Evolutionary conservation across 2,113 vertebrate species (phyloP), one percentile per base, ranked within the genome.

Genomic region (Micronisus gabar): DNA sequence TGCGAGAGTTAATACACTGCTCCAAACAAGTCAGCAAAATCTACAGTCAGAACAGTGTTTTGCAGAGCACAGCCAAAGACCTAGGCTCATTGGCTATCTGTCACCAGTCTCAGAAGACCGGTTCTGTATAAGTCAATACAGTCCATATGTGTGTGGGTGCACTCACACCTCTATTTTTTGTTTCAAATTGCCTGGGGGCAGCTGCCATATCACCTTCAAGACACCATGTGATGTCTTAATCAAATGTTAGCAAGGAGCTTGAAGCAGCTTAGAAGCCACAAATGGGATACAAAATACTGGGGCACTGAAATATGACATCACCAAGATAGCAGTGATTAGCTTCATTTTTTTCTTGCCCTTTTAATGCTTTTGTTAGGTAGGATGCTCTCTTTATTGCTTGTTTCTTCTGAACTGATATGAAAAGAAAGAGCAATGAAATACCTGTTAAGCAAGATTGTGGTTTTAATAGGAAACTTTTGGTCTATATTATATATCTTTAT

Each of bases 1-100:
- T 95, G 91, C 1, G 81, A 81, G 92, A 94, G 84, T 95, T 96
- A 95, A 97, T 87, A n/a, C 91, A 73, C 70, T 88, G 86, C 89
- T 97, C 84, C 86, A 86, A 87, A 93, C 83, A 82, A 95, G 70
- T 76, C 93, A 82, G 95, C 84, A 95, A 82, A 85, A 56, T n/a
- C 89, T 62, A 74, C 48, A 82, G 89, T 41, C 48, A 82, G 61
- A 92, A 56, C 29, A 87, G 86, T 0, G 23, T 76, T 94, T 95
- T 59, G 89, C 86, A n/a, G 94, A 75, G 84, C 84, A 45, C 59
- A 95, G 81, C 55, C 2, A 8, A 85, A 80, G 86, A 40, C 91
- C 84, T 15, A 58, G 91, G 20, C 91, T 95, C 95, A 52, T 72
- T 21, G 89, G 91, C 61, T 92, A 93, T 87, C 95, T 95, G 93